phyloP scores from a whole-genome alignment of 2,113 vertebrate species.

The Tylochromis polylepis region DNA sequence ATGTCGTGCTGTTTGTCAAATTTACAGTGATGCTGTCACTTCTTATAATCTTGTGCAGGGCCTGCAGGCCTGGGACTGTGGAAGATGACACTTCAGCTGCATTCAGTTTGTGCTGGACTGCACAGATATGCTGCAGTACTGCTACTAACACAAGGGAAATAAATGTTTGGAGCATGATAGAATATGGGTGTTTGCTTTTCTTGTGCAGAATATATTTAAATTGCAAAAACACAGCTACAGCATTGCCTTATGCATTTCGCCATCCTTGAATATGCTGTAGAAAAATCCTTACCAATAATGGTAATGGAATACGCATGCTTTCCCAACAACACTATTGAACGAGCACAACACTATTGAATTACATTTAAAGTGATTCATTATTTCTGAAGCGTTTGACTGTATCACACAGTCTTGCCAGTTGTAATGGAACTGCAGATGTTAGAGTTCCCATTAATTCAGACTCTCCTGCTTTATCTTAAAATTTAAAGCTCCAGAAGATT shows the following conservation, averaged over 20 bases:
- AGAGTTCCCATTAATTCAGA: not conserved
- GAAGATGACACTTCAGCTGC: not conserved
- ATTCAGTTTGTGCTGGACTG: slow-evolving; percentile 15
- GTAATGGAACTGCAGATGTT: not conserved
- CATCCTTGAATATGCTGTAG: not conserved
- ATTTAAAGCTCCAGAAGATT: not conserved
- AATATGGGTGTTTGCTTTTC: not conserved
- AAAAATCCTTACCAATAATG: not conserved
- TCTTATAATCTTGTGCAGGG: slow-evolving; percentile 5
- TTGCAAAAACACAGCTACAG: not conserved
- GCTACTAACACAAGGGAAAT: not conserved
- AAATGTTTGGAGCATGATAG: not conserved
- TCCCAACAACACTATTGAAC: not conserved
- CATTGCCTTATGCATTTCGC: not conserved
- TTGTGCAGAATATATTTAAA: not conserved
- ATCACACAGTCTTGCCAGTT: not conserved
- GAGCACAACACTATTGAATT: not conserved
- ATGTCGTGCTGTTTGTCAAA: slow-evolving; percentile 1
- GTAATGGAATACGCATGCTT: rapidly evolving
- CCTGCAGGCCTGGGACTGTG: slow-evolving; percentile 2
- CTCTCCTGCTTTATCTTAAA: not conserved
- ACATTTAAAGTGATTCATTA: not conserved
- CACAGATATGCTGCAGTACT: not conserved
- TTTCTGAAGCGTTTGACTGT: not conserved
- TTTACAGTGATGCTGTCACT: slow-evolving; percentile 29